Conservation (phyloP, 2,797 vertebrate species). For the Acridotheres tristis region DNA sequence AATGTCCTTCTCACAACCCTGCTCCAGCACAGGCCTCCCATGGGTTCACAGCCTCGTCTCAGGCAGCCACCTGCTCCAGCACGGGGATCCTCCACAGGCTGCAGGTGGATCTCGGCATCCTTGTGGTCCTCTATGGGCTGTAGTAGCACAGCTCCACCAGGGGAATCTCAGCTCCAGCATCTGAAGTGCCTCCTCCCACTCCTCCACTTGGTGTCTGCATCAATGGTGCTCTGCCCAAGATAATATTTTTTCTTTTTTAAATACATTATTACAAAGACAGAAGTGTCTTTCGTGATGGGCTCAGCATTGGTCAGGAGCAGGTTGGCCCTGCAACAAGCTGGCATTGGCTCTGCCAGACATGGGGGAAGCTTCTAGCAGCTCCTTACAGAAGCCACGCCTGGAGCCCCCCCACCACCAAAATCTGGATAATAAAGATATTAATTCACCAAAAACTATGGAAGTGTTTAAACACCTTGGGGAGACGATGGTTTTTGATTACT, state of each 20-base stretch:
- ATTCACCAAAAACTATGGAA: not conserved
- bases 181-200: not conserved
- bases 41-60: not conserved
- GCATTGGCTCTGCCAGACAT: not conserved
- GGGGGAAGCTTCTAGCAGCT: not conserved
- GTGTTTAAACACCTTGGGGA: not conserved
- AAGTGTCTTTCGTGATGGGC: too few species aligned
- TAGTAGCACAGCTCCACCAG: not conserved
- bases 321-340: not conserved
- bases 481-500: not conserved
- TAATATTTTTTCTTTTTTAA: not conserved
- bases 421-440: not conserved
- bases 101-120: not conserved
- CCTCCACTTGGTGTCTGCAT: not conserved
- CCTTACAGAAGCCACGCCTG: not conserved
- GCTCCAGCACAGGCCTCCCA: not conserved
- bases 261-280: too few species aligned
- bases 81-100: not conserved
- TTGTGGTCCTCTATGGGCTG: not conserved
- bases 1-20: not conserved
- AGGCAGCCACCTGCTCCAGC: fast-evolving
- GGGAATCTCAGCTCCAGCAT: not conserved
- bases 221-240: not conserved
- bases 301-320: not conserved
- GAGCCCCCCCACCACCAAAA: not conserved